phyloP scores from a whole-genome alignment of 2,113 vertebrate genomes.

The Thryonomys swinderianus region DNA sequence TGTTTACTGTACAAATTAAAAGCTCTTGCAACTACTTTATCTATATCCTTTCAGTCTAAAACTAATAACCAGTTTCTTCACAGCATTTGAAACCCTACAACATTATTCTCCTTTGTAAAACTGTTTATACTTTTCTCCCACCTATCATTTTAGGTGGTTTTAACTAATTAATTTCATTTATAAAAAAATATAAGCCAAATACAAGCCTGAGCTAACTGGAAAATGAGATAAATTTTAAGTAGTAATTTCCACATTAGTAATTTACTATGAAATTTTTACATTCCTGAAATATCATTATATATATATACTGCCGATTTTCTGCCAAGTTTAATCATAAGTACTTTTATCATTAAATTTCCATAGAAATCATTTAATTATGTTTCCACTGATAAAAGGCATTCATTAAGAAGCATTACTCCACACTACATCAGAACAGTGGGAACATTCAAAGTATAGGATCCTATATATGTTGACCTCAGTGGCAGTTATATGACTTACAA shows the following conservation, averaged over 20 bases:
- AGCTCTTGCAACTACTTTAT: not conserved
- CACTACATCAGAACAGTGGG: not conserved
- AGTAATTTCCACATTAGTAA: not conserved
- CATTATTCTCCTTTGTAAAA: not conserved
- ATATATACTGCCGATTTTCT: not conserved
- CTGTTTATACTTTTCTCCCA: not conserved
- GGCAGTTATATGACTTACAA: not conserved
- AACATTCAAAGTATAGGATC: not conserved
- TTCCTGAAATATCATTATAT: not conserved
- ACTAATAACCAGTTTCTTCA: not conserved
- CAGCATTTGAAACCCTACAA: fast-evolving
- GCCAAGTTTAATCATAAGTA: constrained; percentile 10
- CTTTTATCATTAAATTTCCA: constrained; percentile 17
- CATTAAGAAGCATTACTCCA: constrained; percentile 47
- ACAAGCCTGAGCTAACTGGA: not conserved
- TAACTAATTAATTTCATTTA: constrained; percentile 21
- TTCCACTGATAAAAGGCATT: constrained; percentile 4
- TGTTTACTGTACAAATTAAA: not conserved
- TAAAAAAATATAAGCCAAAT: constrained; percentile 16
- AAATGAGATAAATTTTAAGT: constrained; percentile 1
- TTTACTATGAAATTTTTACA: constrained; percentile 26
- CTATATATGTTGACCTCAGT: not conserved
- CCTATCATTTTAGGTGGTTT: not conserved
- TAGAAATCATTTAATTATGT: constrained; percentile 1
- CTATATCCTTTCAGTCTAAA: not conserved